These are phyloP conservation scores for Eubasilissa regina DNA, from an alignment of 1,140 invertebrate genomes.

Conservation along the genomic window DNA sequence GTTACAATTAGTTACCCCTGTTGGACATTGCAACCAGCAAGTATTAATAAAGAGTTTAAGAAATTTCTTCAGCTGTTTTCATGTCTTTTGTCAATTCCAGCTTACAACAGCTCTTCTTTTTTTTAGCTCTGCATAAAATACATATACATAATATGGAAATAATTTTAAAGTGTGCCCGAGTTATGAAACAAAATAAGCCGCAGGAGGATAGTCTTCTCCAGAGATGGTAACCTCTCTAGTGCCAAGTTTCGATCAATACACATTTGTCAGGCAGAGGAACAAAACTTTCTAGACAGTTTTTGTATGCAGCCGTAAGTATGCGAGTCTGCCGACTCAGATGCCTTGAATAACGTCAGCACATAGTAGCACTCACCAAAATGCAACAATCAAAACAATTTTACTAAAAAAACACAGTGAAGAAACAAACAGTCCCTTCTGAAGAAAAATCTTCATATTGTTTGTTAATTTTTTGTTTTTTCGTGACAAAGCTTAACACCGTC, in stretches of 20 bases:
- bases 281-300: constrained; percentile 74
- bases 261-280: constrained; percentile 63
- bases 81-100: too few species aligned
- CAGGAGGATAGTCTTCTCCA: constrained; percentile 7
- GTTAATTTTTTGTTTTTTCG: not conserved
- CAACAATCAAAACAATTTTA: not conserved
- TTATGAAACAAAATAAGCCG: constrained; percentile 55
- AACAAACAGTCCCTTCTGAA: too few species aligned
- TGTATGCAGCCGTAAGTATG: constrained; percentile 64
- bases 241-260: constrained; percentile 63
- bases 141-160: too few species aligned
- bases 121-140: too few species aligned
- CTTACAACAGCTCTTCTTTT: too few species aligned
- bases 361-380: not conserved
- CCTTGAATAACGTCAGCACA: not conserved
- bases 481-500: not conserved
- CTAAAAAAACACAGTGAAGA: too few species aligned
- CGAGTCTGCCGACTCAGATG: constrained; percentile 7
- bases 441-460: not conserved
- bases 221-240: constrained; percentile 28
- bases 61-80: too few species aligned
- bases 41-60: too few species aligned
- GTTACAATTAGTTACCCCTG: too few species aligned
- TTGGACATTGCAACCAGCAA: too few species aligned
- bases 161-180: too few species aligned